Conservation (phyloP, 92 coral and sea anemone species). For the Pocillopora grandis region DNA sequence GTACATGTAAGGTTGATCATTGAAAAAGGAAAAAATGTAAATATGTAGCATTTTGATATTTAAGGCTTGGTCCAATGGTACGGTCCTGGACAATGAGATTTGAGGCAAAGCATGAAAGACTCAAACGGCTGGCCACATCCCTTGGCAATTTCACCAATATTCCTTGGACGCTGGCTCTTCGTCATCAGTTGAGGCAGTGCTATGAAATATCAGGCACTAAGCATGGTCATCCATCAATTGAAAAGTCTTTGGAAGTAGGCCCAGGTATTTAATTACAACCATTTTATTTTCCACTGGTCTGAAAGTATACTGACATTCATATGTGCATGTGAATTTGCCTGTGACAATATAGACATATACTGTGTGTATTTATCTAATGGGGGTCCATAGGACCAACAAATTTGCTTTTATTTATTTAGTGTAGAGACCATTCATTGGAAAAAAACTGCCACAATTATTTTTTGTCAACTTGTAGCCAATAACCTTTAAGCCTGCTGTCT, state of each 20-base stretch:
- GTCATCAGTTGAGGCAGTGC: slow-evolving; percentile 58
- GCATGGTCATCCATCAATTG: slow-evolving; percentile 45
- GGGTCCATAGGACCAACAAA: neutral
- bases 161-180: slow-evolving; percentile 56
- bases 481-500: neutral
- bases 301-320: neutral
- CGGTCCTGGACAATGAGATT: too few species aligned
- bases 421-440: neutral
- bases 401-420: neutral
- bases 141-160: slow-evolving; percentile 52
- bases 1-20: neutral
- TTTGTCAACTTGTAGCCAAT: neutral
- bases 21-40: slow-evolving; percentile 1
- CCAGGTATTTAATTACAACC: neutral
- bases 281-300: neutral
- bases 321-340: slow-evolving; percentile 7
- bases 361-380: slow-evolving; percentile 1
- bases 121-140: slow-evolving; percentile 21
- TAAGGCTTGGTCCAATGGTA: too few species aligned
- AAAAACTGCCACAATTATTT: neutral
- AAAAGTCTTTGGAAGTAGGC: slow-evolving; percentile 44
- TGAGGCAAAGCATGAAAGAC: too few species aligned
- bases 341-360: neutral
- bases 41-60: slow-evolving; percentile 1
- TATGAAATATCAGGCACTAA: slow-evolving; percentile 50